Evolutionary conservation across 2,113 vertebrate species (phyloP), one percentile per base, ranked within the genome.

Genomic region (Lichenostomus cassidix): DNA sequence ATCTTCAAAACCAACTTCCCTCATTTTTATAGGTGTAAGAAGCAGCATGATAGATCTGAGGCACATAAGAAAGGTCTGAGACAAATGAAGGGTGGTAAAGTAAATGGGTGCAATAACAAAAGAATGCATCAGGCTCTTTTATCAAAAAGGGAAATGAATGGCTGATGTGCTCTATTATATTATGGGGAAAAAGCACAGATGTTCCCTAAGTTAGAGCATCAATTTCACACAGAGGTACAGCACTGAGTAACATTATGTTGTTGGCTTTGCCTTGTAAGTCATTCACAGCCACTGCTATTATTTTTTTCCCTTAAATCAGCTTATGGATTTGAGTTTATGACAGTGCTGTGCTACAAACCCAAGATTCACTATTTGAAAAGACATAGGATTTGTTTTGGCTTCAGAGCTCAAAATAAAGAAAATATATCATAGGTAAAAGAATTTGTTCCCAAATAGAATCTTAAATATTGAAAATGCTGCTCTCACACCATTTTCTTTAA

Each of bases 401-500:
- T 92, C 0, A 3, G 62, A 91, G 69, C 42, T 78, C 58, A 49
- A 94, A 79, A 89, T 89, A 90, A 87, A 83, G 76, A 73, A 31
- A 56, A 64, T 65, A 68, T 65, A 92, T 39, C 33, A 47, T 14
- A 49, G 87, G 7, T 47, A 94, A 89, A 83, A 92, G 44, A 68
- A 95, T 89, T 87, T 59, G 53, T 60, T 58, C 52, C 55, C 8
- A 12, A 94, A 85, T 21, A 75, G 68, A 89, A 82, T 50, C 31
- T 80, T 90, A 65, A 91, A 69, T 78, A 65, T 63, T 90, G 89
- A 84, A 95, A 96, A 79, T 73, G 67, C 63, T 55, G 71, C 41
- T 88, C 21, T 92, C 55, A 28, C 9, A 79, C 39, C 13, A 88
- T 69, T 83, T 93, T 78, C 29, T 83, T 65, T 77, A 52, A 41